Base-by-base conservation (phyloP, 2,113 vertebrate genomes). In the Corydoras sp. region DNA sequence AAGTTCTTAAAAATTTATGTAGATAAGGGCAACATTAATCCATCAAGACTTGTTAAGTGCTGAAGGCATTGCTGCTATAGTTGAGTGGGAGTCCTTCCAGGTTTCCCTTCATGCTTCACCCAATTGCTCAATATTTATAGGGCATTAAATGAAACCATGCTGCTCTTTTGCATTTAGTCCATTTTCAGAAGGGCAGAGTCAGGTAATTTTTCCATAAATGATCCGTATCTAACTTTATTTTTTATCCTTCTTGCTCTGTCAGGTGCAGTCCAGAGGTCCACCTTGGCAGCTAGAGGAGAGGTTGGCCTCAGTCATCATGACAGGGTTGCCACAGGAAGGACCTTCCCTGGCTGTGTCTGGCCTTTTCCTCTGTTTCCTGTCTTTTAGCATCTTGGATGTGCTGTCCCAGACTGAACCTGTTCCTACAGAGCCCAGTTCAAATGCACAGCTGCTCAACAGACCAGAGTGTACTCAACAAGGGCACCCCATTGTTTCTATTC, bases 401-500 rank as follows among this genome's bases (percentile, higher is more conserved):
- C 77, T 84, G 65, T 83, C 91, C 72, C 91, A 93, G 83, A 88
- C 85, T 80, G 71, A 85, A 31, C 85, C 79, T 11, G 69, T 75
- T 51, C 82, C 69, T 64, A 85, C 71, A 64, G 87, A 55, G 64
- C 85, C 80, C 74, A 81, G 65, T 60, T 59, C 80, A 78, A 43
- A 80, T 82, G n/a, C 75, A 77, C 77, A 70, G 18, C 67, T 71
- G 74, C 77, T 89, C 59, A 82, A 83, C 76, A 76, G 1, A 3
- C 86, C 87, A 0, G 87, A 92, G 68, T 99, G 97, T 75, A 62
- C 84, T 67, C 89, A 85, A 83, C 93, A 90, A 81, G 94, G 98
- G 61, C 97, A 97, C 75, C 97, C 97, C 65, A 87, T 89, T 58
- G 92, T 98, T 81, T 86, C 94, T 81, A 92, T 94, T 76, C 91